A percentile compares a stretch with the other conserved stretches of the same genome.
phyloP scores from a whole-genome alignment of 2,113 vertebrate species.

The Acanthisitta chloris region DNA sequence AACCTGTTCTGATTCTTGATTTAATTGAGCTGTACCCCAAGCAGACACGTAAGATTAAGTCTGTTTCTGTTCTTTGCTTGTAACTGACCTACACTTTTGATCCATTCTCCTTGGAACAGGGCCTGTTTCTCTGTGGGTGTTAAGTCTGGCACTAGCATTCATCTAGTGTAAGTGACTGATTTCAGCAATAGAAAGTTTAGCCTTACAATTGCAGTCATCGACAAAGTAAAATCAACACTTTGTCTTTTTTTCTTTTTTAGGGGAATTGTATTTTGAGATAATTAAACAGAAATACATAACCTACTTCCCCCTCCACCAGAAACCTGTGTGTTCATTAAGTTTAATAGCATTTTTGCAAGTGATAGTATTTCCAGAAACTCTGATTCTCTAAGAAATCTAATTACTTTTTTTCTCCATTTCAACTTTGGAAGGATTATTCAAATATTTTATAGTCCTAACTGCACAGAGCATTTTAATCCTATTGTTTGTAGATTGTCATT shows the following conservation, averaged over 20 bases:
- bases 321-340: neutral
- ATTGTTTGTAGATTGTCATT: constrained; percentile 62
- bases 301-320: neutral
- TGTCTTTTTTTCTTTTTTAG: neutral
- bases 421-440: constrained; percentile 45
- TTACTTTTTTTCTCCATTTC: constrained; percentile 22
- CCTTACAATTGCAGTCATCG: neutral
- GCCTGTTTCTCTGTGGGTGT: neutral
- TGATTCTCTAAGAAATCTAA: constrained; percentile 15
- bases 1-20: neutral
- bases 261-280: neutral
- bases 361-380: neutral
- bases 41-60: neutral
- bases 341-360: neutral
- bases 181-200: neutral
- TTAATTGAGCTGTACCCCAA: neutral
- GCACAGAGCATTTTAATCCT: constrained; percentile 35
- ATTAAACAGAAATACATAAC: neutral
- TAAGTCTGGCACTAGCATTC: neutral
- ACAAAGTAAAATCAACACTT: neutral
- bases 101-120: neutral
- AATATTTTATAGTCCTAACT: constrained; percentile 24
- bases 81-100: neutral
- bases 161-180: neutral
- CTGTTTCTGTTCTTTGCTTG: neutral